A percentile compares a stretch with the other conserved stretches of the same genome.
phyloP scores from a whole-genome alignment of 2,113 vertebrate genomes.

The Malurus cyaneus region DNA sequence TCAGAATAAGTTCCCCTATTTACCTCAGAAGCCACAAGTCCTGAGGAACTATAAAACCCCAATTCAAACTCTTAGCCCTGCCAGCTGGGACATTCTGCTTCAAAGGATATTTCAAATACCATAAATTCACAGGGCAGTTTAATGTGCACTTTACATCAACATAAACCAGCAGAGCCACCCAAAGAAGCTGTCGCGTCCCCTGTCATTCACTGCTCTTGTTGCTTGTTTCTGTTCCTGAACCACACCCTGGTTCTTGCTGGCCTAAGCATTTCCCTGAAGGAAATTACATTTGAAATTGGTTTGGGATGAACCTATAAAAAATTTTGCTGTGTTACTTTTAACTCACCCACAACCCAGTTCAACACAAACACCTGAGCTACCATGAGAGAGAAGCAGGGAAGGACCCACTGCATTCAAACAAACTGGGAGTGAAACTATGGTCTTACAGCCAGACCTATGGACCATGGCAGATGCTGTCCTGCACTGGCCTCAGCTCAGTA shows the following conservation, averaged over 20 bases:
- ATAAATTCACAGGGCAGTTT: not conserved
- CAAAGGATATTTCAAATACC: not conserved
- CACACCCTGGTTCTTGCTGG: conserved; percentile 48
- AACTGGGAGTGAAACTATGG: not conserved
- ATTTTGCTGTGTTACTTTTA: not conserved
- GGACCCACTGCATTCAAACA: not conserved
- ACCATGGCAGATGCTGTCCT: not conserved
- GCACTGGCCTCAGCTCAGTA: not conserved
- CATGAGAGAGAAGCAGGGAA: not conserved
- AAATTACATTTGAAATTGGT: not conserved
- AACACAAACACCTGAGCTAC: not conserved
- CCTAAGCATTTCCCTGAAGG: conserved; percentile 46
- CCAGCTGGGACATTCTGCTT: not conserved
- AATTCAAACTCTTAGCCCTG: not conserved
- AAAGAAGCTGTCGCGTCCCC: not conserved
- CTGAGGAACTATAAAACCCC: not conserved
- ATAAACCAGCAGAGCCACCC: not conserved
- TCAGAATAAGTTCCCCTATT: conserved; percentile 21
- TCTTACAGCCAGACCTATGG: not conserved
- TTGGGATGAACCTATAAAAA: not conserved
- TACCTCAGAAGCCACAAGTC: conserved; percentile 37
- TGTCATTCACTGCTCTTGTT: not conserved
- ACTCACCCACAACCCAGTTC: not conserved
- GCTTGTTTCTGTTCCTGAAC: conserved; percentile 27
- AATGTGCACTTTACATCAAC: not conserved